Evolutionary conservation across 2,113 vertebrate species (phyloP).

Genomic region (Muntiacus reevesi): DNA sequence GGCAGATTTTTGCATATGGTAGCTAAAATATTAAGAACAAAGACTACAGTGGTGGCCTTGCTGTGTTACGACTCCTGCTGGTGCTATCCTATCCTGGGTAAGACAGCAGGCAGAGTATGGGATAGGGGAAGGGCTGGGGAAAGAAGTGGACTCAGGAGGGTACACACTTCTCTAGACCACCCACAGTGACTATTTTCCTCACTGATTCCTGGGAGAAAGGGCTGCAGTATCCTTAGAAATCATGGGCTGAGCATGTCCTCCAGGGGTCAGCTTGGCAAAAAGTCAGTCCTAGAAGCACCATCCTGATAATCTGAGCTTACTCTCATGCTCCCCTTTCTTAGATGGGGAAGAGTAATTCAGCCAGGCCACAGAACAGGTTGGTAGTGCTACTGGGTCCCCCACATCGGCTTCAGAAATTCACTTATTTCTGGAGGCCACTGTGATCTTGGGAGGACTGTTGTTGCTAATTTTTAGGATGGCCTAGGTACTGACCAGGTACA

Average conservation of each 20-base stretch:
- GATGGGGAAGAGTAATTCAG: not conserved
- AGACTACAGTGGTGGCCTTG: not conserved
- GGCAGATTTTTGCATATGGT: accelerated
- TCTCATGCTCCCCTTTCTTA: not conserved
- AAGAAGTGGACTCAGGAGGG: not conserved
- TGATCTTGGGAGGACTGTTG: not conserved
- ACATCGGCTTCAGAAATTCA: not conserved
- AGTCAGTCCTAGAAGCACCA: not conserved
- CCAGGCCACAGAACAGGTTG: not conserved
- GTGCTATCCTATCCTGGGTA: not conserved
- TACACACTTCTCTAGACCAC: not conserved
- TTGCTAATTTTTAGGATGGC: not conserved
- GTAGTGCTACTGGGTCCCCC: not conserved
- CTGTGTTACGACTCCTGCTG: not conserved
- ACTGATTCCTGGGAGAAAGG: not conserved
- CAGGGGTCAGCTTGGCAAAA: not conserved
- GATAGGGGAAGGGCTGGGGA: not conserved
- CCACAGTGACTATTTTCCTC: not conserved
- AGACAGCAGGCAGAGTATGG: not conserved
- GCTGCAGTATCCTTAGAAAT: not conserved
- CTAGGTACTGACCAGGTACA: not conserved
- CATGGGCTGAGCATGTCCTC: not conserved
- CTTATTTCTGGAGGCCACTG: not conserved
- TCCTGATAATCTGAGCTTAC: not conserved
- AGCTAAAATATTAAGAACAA: not conserved